Percentiles rank a stretch among this genome's conserved stretches.
These are phyloP conservation scores for Echinometra lucunter DNA, from an alignment of 53 echinoderm and acorn worm species.

Conservation along the genomic window DNA sequence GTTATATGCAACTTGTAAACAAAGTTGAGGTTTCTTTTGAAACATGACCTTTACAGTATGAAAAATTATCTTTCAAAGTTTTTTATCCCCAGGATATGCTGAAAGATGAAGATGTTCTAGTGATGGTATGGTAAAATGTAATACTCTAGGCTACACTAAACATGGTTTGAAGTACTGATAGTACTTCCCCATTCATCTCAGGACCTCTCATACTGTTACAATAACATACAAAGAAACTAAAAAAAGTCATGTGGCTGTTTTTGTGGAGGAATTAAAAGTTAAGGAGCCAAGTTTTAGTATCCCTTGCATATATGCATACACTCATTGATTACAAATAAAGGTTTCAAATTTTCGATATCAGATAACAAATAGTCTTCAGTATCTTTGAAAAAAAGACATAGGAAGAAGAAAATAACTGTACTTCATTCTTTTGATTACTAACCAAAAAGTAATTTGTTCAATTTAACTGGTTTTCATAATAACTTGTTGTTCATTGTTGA, in stretches of 20 bases:
- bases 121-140: background rate
- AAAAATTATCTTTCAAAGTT: background rate
- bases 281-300: no score
- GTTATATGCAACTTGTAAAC: no score
- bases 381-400: background rate
- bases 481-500: background rate
- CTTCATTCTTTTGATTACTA: no score
- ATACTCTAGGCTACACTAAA: background rate
- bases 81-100: background rate
- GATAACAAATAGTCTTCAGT: background rate
- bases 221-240: background rate
- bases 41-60: no score
- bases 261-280: no score
- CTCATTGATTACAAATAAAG: no score
- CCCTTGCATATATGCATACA: no score
- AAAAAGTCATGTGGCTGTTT: no score
- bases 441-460: background rate
- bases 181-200: background rate
- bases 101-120: background rate
- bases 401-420: background rate
- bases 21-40: no score
- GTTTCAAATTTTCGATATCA: background rate
- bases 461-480: background rate
- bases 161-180: background rate
- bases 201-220: background rate